Percentiles rank a stretch among this genome's conserved stretches.
Conservation (phyloP, 1,140 invertebrate genomes). For the Pentalonia nigronervosa region DNA sequence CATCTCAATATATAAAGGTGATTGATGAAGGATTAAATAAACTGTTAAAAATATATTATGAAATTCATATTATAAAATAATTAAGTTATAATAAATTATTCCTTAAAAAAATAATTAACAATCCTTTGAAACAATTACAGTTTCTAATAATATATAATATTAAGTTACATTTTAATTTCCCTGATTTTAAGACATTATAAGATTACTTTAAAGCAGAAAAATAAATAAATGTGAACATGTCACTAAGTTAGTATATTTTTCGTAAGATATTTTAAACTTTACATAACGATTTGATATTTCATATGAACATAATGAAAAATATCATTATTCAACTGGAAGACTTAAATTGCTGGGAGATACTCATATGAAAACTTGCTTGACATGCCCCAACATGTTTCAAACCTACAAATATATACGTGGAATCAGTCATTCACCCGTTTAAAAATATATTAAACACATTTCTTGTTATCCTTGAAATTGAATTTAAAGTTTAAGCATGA, state of each 20-base stretch:
- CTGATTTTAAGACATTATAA: not conserved
- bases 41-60: not conserved
- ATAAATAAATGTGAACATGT: not conserved
- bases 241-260: not conserved
- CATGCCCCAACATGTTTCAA: not conserved
- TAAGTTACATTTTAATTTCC: not conserved
- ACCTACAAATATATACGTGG: not conserved
- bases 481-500: conserved; percentile 27
- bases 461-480: not conserved
- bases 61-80: not conserved
- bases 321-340: conserved; percentile 26
- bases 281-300: not conserved
- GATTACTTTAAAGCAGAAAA: not conserved
- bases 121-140: not conserved
- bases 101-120: not conserved
- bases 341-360: not conserved
- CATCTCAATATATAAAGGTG: not conserved
- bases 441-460: conserved; percentile 28
- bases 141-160: not conserved
- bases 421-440: not conserved
- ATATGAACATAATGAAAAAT: not conserved
- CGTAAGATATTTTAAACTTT: not conserved
- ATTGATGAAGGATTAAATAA: not conserved
- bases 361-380: not conserved
- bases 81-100: not conserved